Evolutionary conservation across 2,888 invertebrate genomes (phyloP).

Genomic region (Orthosia cruda): DNA sequence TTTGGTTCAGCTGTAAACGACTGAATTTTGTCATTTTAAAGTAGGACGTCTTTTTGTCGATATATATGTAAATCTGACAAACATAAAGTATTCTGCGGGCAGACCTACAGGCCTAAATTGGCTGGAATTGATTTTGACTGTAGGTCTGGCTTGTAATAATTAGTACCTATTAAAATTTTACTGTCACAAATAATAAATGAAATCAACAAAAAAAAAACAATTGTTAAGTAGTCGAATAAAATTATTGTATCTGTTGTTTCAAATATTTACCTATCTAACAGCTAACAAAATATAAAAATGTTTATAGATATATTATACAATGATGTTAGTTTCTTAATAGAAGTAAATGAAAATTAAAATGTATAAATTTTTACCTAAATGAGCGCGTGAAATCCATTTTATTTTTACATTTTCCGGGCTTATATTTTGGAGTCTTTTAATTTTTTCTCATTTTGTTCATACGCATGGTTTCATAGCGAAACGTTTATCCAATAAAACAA

Average conservation of each 20-base stretch:
- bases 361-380: too few species aligned
- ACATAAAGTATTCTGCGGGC: not conserved
- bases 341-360: too few species aligned
- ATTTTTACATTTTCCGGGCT: not conserved
- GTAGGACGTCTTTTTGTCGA: conserved; percentile 34
- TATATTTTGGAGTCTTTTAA: not conserved
- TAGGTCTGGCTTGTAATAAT: not conserved
- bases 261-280: conserved; percentile 1
- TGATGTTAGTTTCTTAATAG: conserved; percentile 28
- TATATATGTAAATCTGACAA: conserved; percentile 10
- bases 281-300: not conserved
- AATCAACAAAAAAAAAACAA: not conserved
- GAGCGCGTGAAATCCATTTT: too few species aligned
- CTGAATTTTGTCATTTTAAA: conserved; percentile 42
- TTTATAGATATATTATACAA: not conserved
- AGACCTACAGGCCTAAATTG: conserved; percentile 1
- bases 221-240: conserved; percentile 4
- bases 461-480: not conserved
- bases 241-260: not conserved
- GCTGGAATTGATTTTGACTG: conserved; percentile 4
- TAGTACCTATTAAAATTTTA: not conserved
- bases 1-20: conserved; percentile 49
- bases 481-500: not conserved
- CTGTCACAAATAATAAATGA: not conserved
- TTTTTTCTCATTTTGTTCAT: not conserved